Evolutionary conservation across 2,797 vertebrate species (phyloP), one percentile per base, ranked within the genome.

Genomic region (Tauraco hartlaubi): DNA sequence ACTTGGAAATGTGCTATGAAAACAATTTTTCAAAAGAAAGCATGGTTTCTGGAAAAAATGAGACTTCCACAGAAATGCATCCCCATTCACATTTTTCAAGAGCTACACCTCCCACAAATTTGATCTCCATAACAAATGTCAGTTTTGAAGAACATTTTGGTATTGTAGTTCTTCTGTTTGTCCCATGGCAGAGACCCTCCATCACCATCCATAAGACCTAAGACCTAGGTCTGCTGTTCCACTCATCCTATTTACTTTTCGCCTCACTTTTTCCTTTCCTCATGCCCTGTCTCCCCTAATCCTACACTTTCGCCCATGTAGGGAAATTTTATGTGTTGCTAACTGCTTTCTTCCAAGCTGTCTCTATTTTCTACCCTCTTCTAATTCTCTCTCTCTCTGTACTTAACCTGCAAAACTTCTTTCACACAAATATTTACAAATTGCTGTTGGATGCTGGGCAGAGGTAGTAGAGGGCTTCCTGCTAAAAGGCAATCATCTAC

Each of bases 71-170:
- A 1, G 49, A 81, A 75, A 55, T 0, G 0, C n/a, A 17, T 18
- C 23, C 23, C 0, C 0, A 15, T 31, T 66, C 41, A 31, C 0
- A 0, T 4, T 7, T 37, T 2, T 69, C 41, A 61, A 44, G 26
- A 62, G 15, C 37, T 69, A 48, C 31, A 35, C 5, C 28, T 85
- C 31, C 37, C 44, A 23, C 14, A 11, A 2, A 19, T 31, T 7
- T 15, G 3, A 63, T 26, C 25, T 35, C 28, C 17, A 0, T 5
- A 26, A 43, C 3, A n/a, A 76, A 66, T 3, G 5, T 11, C 3
- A 7, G 2, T 33, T 87, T 33, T 77, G 59, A 76, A 66, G 26
- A 78, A 37, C 3, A 52, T 41, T 63, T 58, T 80, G 67, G 18
- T 1, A 0, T 37, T 52, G 10, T 29, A 67, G 2, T 44, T 44